phyloP scores from a whole-genome alignment of 2,888 invertebrate species.

The Portevinia maculata region DNA sequence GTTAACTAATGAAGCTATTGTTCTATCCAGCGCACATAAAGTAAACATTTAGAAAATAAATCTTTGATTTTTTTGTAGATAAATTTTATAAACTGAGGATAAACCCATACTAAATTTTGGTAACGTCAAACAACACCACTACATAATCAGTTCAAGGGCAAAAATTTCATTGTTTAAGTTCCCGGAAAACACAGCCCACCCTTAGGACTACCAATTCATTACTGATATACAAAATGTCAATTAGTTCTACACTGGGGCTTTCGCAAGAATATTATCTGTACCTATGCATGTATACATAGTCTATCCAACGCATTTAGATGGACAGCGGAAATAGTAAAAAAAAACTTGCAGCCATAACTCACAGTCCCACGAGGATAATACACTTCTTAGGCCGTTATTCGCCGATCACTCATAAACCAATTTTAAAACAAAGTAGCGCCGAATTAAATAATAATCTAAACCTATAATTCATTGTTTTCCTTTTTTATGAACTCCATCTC shows the following conservation, averaged over 20 bases:
- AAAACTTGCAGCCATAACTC: slow-evolving; percentile 37
- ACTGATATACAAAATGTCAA: slow-evolving; percentile 47
- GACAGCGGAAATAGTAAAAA: slow-evolving; percentile 18
- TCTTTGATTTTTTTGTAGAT: slow-evolving; percentile 20
- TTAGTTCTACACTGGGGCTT: slow-evolving; percentile 24
- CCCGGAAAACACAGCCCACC: slow-evolving; percentile 36
- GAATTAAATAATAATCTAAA: too few relatives aligned
- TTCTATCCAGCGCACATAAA: slow-evolving; percentile 14
- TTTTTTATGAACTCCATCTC: too few relatives aligned
- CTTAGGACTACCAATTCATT: slow-evolving; percentile 44
- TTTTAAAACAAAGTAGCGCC: too few relatives aligned
- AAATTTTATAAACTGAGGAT: background rate
- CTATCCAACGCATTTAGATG: slow-evolving; percentile 21
- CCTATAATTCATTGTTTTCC: too few relatives aligned
- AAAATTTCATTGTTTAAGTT: slow-evolving; percentile 16
- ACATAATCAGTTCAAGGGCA: background rate
- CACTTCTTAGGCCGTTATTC: too few relatives aligned
- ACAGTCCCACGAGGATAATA: slow-evolving; percentile 47
- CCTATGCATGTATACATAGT: background rate
- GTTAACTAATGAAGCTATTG: background rate
- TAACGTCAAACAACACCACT: background rate
- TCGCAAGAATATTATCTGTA: slow-evolving; percentile 43
- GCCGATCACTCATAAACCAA: too few relatives aligned
- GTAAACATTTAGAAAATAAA: slow-evolving; percentile 21
- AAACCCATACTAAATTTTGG: slow-evolving; percentile 5